A percentile compares a stretch with the other conserved stretches of the same genome.
phyloP scores from a whole-genome alignment of 2,113 vertebrate species.

The Elaphurus davidianus region DNA sequence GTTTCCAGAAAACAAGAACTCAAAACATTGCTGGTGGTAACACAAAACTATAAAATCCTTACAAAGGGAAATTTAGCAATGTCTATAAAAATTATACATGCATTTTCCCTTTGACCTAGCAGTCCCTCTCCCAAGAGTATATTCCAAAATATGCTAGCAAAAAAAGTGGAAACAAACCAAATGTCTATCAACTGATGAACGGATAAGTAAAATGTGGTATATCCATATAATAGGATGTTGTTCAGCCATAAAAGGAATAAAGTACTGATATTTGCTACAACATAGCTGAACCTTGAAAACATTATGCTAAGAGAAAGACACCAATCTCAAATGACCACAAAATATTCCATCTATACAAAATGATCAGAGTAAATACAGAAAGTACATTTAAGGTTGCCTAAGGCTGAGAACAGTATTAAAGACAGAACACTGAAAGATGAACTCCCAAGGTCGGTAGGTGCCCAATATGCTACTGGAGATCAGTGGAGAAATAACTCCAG shows the following conservation, averaged over 20 bases:
- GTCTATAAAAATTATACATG: neutral
- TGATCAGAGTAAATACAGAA: neutral
- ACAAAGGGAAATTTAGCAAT: neutral
- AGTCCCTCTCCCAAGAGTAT: neutral
- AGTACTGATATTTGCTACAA: neutral
- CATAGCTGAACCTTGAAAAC: neutral
- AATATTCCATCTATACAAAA: neutral
- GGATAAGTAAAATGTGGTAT: neutral
- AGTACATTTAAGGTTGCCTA: neutral
- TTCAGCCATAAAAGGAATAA: neutral
- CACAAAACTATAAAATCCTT: neutral
- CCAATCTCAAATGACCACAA: neutral
- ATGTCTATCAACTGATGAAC: neutral
- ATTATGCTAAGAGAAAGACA: neutral
- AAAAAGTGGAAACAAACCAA: neutral
- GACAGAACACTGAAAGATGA: neutral
- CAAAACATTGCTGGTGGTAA: neutral
- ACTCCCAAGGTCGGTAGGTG: neutral
- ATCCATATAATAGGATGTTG: neutral
- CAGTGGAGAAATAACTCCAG: neutral
- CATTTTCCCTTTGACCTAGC: neutral
- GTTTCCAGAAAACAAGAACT: neutral
- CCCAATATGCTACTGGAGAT: neutral
- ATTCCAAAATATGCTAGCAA: neutral
- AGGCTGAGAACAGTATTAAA: neutral